Percentiles rank a stretch among this genome's conserved stretches.
Evolutionary conservation across 1,140 invertebrate species (phyloP).

Genomic region (Zaprionus vittiger): DNA sequence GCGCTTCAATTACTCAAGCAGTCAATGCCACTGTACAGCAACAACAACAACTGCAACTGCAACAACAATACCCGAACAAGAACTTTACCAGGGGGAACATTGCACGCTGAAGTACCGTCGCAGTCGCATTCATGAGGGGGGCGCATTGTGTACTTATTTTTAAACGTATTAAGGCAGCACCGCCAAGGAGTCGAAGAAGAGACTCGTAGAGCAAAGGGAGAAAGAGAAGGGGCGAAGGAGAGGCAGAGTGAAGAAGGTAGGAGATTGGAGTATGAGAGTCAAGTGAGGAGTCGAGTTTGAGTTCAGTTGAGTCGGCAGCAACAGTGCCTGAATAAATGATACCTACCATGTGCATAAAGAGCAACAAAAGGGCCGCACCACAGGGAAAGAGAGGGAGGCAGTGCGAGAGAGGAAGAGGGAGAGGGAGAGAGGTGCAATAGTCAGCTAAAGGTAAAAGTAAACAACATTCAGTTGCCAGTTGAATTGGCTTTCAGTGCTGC

Average conservation of each 20-base stretch:
- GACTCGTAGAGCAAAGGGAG: background rate
- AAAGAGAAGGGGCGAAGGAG: background rate
- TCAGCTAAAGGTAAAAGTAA: constrained; percentile 24
- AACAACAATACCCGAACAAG: background rate
- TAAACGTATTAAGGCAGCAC: constrained; percentile 76
- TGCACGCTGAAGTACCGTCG: constrained; percentile 62
- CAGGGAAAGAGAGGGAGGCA: background rate
- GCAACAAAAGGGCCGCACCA: constrained; percentile 9
- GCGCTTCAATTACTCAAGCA: constrained; percentile 73
- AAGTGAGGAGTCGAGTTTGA: constrained; percentile 8
- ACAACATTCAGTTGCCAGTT: constrained; percentile 39
- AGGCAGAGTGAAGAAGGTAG: background rate
- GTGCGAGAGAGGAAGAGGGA: background rate
- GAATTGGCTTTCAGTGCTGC: constrained; percentile 23
- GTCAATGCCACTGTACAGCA: constrained; percentile 60
- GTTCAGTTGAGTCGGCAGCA: constrained; percentile 20
- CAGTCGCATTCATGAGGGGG: constrained; percentile 26
- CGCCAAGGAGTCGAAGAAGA: constrained; percentile 34
- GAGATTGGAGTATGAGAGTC: background rate
- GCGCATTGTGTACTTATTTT: constrained; percentile 72
- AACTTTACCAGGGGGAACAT: constrained; percentile 39
- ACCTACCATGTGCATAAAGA: constrained; percentile 38
- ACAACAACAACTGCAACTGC: background rate
- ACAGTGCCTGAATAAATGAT: constrained; percentile 64
- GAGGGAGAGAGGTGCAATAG: constrained; percentile 7